Conservation (phyloP, 2,797 vertebrate genomes). For the Orientallactaga sibirica region DNA sequence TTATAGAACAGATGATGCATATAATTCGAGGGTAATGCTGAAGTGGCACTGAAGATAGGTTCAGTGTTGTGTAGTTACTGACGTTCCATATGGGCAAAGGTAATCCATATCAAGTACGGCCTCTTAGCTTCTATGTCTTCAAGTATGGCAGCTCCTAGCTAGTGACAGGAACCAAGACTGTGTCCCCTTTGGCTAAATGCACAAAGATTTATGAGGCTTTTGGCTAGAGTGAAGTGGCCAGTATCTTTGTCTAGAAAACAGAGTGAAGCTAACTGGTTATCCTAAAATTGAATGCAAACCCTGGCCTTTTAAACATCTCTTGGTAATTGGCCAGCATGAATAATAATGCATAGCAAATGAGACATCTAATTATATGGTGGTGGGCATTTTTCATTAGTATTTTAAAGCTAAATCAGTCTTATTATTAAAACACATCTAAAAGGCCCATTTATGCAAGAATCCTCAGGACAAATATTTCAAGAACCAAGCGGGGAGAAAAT, state of each 20-base stretch:
- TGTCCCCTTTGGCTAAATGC: background rate
- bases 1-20: constrained; percentile 45
- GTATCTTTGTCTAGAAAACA: constrained; percentile 30
- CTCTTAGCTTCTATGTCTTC: background rate
- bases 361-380: constrained; percentile 34
- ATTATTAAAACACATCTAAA: constrained; percentile 18
- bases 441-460: background rate
- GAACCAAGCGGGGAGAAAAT: constrained; percentile 1
- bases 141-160: background rate
- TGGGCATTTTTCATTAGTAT: constrained; percentile 14
- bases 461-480: constrained; percentile 4
- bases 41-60: background rate
- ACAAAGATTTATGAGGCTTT: constrained; percentile 48
- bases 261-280: constrained; percentile 39
- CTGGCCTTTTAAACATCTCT: constrained; percentile 27
- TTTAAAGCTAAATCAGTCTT: constrained; percentile 47
- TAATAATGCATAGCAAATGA: constrained; percentile 44
- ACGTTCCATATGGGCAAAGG: background rate
- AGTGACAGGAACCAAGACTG: background rate
- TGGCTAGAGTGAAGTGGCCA: constrained; percentile 14
- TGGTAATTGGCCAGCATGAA: constrained; percentile 23
- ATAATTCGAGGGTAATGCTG: background rate
- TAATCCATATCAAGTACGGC: background rate
- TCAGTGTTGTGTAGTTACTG: background rate
- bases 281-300: background rate